Percentiles rank a stretch among this genome's conserved stretches.
Evolutionary conservation across 2,113 vertebrate species (phyloP).

Genomic region (Peromyscus leucopus): DNA sequence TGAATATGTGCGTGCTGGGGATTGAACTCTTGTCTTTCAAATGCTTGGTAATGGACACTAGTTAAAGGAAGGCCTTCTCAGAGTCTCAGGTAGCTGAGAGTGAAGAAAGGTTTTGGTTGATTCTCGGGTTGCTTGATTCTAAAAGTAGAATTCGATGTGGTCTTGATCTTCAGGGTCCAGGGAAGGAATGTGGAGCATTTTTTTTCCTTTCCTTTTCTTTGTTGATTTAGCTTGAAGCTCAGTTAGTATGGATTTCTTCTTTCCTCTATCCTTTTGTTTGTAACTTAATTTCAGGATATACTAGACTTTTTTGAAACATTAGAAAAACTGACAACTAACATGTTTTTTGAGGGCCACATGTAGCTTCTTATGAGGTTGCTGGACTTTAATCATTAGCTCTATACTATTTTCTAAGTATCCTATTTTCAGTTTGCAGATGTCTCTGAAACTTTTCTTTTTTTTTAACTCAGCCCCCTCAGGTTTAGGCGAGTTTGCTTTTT

Average conservation of each 20-base stretch:
- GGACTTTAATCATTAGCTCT: conserved; percentile 1
- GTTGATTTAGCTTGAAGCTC: not conserved
- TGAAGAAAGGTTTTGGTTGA: not conserved
- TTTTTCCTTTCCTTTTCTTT: not conserved
- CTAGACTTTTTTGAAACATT: not conserved
- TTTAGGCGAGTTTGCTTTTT: not conserved
- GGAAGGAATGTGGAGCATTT: no score
- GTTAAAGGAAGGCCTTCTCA: not conserved
- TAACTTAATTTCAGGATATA: not conserved
- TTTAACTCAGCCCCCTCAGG: not conserved
- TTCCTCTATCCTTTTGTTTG: not conserved
- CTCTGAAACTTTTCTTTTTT: not conserved
- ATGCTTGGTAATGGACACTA: not conserved
- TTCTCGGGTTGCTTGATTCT: not conserved
- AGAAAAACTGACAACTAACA: not conserved
- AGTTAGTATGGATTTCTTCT: not conserved
- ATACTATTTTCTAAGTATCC: conserved; percentile 14
- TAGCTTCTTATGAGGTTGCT: conserved; percentile 1
- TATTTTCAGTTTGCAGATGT: conserved; percentile 29
- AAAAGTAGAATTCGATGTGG: not conserved
- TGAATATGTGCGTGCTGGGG: not conserved
- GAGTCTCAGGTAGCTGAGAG: not conserved
- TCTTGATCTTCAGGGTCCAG: not conserved
- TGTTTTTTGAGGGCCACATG: not conserved
- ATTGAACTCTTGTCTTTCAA: not conserved